phyloP scores from a whole-genome alignment of 2,888 invertebrate species.

The Nudaria mundana region DNA sequence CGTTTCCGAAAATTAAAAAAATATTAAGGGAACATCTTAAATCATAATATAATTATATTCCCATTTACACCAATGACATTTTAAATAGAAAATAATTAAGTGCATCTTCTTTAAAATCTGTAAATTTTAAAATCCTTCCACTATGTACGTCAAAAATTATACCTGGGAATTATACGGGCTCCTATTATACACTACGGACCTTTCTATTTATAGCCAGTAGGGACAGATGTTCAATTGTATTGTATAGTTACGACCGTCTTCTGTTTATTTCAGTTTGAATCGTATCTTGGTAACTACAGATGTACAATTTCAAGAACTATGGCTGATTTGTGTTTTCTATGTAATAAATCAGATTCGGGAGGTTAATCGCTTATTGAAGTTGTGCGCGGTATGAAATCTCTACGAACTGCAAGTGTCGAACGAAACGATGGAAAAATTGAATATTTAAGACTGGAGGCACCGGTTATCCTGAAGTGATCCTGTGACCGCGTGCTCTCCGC shows the following conservation, averaged over 20 bases:
- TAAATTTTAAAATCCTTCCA: too few relatives aligned
- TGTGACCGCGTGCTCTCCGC: too few relatives aligned
- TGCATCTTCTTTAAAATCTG: too few relatives aligned
- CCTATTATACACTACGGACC: too few relatives aligned
- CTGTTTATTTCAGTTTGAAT: conserved; percentile 6
- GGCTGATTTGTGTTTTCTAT: conserved; percentile 9
- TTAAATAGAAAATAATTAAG: too few relatives aligned
- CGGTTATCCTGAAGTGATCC: background rate
- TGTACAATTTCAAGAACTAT: conserved; percentile 9
- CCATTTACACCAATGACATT: too few relatives aligned
- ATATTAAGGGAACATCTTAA: too few relatives aligned
- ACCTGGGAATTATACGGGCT: too few relatives aligned
- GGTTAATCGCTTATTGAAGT: background rate
- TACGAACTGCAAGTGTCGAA: background rate
- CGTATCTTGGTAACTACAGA: conserved; percentile 8
- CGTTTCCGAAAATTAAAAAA: background rate
- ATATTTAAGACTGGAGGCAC: background rate
- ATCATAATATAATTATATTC: too few relatives aligned
- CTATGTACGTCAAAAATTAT: too few relatives aligned
- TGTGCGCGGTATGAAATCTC: background rate
- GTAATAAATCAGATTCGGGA: conserved; percentile 5
- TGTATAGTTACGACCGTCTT: background rate
- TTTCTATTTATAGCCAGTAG: conserved; percentile 3
- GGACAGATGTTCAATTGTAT: background rate
- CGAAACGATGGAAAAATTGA: background rate